Percentiles rank a stretch among this genome's conserved stretches.
Conservation (phyloP, 1,140 invertebrate species). For the Ostrea edulis region DNA sequence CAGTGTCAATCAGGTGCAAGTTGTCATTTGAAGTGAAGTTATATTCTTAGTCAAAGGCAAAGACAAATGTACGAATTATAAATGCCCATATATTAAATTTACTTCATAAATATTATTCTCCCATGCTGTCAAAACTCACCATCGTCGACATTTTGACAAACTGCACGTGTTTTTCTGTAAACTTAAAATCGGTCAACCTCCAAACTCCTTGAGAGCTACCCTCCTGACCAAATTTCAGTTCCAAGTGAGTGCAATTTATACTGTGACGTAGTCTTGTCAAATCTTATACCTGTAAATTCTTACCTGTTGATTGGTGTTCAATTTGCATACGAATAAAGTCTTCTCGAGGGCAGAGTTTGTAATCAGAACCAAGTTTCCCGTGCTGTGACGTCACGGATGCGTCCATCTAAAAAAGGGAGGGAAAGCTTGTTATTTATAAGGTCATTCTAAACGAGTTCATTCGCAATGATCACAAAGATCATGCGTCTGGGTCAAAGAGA, state of each 20-base stretch:
- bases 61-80: no score
- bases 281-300: neutral
- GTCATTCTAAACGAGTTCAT: no score
- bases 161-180: neutral
- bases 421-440: neutral
- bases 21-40: neutral
- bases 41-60: no score
- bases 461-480: no score
- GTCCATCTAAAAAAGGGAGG: slow-evolving; percentile 25
- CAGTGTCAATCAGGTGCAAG: neutral
- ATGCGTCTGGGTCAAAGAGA: no score
- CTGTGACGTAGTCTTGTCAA: neutral
- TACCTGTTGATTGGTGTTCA: slow-evolving; percentile 19
- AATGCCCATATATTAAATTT: no score
- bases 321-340: slow-evolving; percentile 31
- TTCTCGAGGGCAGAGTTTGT: slow-evolving; percentile 12
- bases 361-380: slow-evolving; percentile 26
- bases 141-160: slow-evolving; percentile 8
- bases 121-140: neutral
- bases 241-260: slow-evolving; percentile 21
- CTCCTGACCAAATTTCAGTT: neutral
- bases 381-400: slow-evolving; percentile 25
- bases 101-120: no score
- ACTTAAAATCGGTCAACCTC: neutral
- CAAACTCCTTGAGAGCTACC: neutral